Conservation (phyloP, 2,797 vertebrate species). For the Vultur gryphus region DNA sequence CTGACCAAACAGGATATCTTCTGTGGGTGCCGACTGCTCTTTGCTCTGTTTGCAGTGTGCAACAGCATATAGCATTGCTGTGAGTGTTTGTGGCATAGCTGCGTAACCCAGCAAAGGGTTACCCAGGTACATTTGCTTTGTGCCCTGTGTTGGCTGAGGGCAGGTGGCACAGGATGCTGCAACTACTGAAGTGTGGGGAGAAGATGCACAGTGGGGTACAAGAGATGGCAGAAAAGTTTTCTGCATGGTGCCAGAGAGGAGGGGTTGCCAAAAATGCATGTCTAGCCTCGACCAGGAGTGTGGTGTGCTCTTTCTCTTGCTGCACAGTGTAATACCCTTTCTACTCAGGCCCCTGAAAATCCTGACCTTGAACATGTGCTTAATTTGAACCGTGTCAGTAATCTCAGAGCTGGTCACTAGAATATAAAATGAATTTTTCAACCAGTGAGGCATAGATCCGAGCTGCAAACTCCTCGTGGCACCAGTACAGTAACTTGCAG, state of each 20-base stretch:
- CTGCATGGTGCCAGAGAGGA: background rate
- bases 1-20: constrained; percentile 22
- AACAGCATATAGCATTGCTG: accelerated
- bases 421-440: background rate
- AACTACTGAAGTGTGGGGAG: background rate
- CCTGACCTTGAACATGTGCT: background rate
- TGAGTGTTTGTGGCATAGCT: background rate
- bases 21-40: background rate
- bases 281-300: background rate
- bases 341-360: background rate
- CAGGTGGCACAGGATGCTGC: background rate
- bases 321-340: background rate
- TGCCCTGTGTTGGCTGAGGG: background rate
- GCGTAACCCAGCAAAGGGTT: background rate
- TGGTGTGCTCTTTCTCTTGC: background rate
- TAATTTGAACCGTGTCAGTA: background rate
- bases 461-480: constrained; percentile 5
- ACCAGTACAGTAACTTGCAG: constrained; percentile 11
- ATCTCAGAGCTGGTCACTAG: background rate
- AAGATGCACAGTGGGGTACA: background rate
- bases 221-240: background rate
- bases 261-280: background rate
- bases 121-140: background rate
- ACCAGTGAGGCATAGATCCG: background rate
- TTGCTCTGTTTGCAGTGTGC: background rate